Base-by-base conservation (phyloP, 2,888 invertebrate species). In the Drosophila mimica region DNA sequence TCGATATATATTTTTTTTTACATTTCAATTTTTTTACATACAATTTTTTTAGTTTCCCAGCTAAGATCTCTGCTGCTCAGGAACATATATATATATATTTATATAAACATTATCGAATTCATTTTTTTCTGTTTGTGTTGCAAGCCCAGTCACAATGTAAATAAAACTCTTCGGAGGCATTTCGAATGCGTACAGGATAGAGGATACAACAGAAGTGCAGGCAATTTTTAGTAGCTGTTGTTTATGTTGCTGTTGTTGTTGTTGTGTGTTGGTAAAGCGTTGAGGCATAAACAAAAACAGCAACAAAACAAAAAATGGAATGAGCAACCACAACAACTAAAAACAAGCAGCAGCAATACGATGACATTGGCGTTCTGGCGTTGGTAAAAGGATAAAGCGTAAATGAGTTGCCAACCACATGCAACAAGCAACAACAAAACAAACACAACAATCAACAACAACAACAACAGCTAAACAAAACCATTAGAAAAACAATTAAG, bases 381-480 rank as follows among this genome's bases (percentile, higher is more conserved):
- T 54, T 57, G 63, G 49, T 56, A 78, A 81, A 80, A 78, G 80
- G 79, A 81, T 76, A 74, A 74, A 69, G 76, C 81, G 76, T 79
- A 81, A 81, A 81, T 81, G 79, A 81, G 81, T 81, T 81, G 76
- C 70, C 79, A 73, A 74, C 76, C 71, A 61, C 82, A 73, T 67
- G 56, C 62, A 58, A 56, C 70, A 68, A 67, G 53, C 67, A 7
- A 43, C 20, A 13, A 20, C 34, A 13, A 34, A 62, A 56, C 65
- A 67, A 61, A 76, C n/a, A 5, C 62, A 58, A 52, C 70, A 68
- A 67, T 48, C 40, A 56, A 25, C 30, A 43, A 38, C 20, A 46
- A 34, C 33, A 53, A 20, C 60, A 67, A 31, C 36, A 62, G 40
- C 56, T 0, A 69, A 63, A 60, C 66, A 68, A 62, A 76, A 67